A percentile compares a stretch with the other conserved stretches of the same genome.
Evolutionary conservation across 2,797 vertebrate species (phyloP).

Genomic region (Hylomyscus alleni): DNA sequence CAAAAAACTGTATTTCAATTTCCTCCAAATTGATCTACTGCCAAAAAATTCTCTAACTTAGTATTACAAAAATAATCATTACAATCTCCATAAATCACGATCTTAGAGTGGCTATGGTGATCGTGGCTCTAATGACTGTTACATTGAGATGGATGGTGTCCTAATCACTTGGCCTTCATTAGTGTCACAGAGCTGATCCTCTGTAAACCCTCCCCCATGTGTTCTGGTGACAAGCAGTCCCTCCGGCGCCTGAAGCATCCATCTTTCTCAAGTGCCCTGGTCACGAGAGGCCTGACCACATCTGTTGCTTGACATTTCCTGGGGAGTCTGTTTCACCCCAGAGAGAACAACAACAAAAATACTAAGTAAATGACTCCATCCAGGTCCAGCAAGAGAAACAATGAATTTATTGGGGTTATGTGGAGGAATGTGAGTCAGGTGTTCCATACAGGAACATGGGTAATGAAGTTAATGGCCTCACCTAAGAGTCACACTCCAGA

Average conservation of each 20-base stretch:
- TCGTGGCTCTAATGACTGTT: not conserved
- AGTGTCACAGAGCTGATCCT: not conserved
- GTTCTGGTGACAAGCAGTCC: not conserved
- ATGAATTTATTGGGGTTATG: not conserved
- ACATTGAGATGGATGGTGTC: not conserved
- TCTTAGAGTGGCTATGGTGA: rapidly evolving
- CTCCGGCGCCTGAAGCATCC: rapidly evolving
- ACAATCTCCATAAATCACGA: not conserved
- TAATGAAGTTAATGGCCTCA: not conserved
- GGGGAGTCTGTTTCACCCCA: not conserved
- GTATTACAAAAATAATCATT: not conserved
- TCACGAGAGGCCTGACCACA: not conserved
- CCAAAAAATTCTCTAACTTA: slow-evolving; percentile 33
- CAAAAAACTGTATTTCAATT: not conserved
- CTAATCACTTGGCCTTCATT: not conserved
- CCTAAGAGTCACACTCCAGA: not conserved
- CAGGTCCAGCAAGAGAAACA: not conserved
- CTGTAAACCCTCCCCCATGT: rapidly evolving
- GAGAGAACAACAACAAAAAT: not conserved
- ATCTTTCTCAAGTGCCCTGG: not conserved
- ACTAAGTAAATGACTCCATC: not conserved
- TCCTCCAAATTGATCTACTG: slow-evolving; percentile 30
- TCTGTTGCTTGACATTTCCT: not conserved
- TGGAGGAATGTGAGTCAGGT: not conserved
- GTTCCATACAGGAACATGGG: not conserved